Evolutionary conservation across 2,113 vertebrate species (phyloP).

Genomic region (Gymnorhina tibicen): DNA sequence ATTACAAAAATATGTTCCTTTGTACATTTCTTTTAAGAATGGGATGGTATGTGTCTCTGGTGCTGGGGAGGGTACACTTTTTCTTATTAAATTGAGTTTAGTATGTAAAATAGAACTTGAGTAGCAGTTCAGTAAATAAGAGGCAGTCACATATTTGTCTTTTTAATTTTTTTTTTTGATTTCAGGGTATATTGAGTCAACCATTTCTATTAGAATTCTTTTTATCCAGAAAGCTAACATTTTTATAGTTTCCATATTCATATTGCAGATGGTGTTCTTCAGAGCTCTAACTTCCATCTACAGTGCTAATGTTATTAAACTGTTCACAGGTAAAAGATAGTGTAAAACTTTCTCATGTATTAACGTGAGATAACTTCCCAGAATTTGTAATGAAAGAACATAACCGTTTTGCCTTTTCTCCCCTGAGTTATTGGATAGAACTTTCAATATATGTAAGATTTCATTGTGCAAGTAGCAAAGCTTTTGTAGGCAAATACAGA

Average conservation of each 20-base stretch:
- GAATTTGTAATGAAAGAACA: background rate
- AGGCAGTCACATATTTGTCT: background rate
- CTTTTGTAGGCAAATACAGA: background rate
- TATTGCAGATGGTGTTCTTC: background rate
- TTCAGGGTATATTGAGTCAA: background rate
- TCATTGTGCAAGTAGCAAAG: background rate
- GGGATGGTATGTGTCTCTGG: background rate
- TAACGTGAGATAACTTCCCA: background rate
- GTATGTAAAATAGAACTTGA: background rate
- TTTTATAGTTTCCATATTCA: background rate
- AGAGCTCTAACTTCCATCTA: background rate
- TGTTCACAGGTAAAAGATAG: background rate
- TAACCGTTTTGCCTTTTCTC: background rate
- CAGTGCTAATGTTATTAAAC: background rate
- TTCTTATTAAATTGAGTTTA: background rate
- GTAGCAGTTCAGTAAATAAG: background rate
- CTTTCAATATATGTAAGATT: background rate
- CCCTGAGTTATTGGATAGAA: background rate
- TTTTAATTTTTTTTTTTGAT: background rate
- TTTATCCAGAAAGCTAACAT: background rate
- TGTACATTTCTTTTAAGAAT: background rate
- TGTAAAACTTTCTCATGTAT: background rate
- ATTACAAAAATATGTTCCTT: background rate
- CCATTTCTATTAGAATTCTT: background rate
- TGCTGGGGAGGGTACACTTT: background rate